Evolutionary conservation across 92 coral and sea anemone species (phyloP), one percentile per base, ranked within the genome.

Genomic region (Plumapathes pennacea): DNA sequence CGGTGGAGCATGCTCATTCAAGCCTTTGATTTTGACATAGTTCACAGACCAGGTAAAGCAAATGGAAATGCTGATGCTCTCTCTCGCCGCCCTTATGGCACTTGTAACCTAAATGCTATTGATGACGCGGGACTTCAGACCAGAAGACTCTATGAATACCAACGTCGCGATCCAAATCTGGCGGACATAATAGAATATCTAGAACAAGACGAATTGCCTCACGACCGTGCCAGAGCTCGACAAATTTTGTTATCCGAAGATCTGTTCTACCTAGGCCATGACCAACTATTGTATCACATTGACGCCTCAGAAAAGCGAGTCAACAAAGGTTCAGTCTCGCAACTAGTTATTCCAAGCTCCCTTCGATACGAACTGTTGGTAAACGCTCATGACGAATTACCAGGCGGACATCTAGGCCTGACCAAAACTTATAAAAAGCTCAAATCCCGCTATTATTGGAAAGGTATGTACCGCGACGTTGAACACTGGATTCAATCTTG

Each of bases 51-150:
- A 17, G 74, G 78, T 1, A 13, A 1, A 3, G 12, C 3, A 2
- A 76, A 76, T 21, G 58, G 39, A 3, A 77, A 70, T 28, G 89
- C 89, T 0, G 89, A 68, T n/a, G 89, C 68, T 4, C 33, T 82
- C 1, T 67, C 78, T 4, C 50, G 78, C 3, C 45, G 76, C 22
- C 33, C 62, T 0, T 59, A 75, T 40, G 25, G 39, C 26, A 10
- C 67, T 0, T 30, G 23, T 13, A 27, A 46, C 1, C 30, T 39
- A 0, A 30, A 32, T 7, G 62, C 70, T 10, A 1, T 71, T 1
- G 57, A 30, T 1, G 22, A 21, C 19, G 36, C 78, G 4, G 79
- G 74, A 7, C n/a, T 71, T 0, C 60, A 62, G 25, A 11, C 33
- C 12, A 27, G 17, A 0, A 22, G 33, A 1, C 39, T 70, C 22